A percentile compares a stretch with the other conserved stretches of the same genome.
Evolutionary conservation across 1,140 invertebrate species (phyloP).

Genomic region (Nebria ingens): DNA sequence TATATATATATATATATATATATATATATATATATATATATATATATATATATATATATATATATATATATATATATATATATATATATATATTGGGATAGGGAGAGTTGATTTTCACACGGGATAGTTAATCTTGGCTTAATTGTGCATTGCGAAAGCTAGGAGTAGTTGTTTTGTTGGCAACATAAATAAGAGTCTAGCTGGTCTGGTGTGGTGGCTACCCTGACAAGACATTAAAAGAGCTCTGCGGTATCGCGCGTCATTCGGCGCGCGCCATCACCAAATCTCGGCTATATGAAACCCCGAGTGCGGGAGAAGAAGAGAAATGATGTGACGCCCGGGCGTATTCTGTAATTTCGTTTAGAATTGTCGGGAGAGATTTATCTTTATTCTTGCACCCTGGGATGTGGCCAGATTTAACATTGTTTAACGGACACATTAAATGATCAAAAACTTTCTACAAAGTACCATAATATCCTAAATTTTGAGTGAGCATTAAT

Average conservation of each 20-base stretch:
- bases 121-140: not conserved
- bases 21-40: too few species aligned
- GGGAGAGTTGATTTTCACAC: too few species aligned
- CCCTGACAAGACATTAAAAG: constrained; percentile 9
- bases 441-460: too few species aligned
- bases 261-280: not conserved
- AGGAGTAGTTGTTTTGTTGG: not conserved
- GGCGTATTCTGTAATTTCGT: constrained; percentile 4
- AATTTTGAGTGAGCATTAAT: too few species aligned
- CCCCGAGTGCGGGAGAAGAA: not conserved
- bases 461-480: too few species aligned
- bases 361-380: not conserved
- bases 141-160: not conserved
- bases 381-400: not conserved
- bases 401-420: not conserved
- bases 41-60: too few species aligned
- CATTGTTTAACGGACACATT: constrained; percentile 1
- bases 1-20: too few species aligned
- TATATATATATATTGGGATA: too few species aligned
- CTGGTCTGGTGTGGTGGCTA: too few species aligned
- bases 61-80: too few species aligned
- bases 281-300: not conserved
- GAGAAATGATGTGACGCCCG: not conserved
- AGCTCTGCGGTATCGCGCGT: not conserved
- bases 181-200: constrained; percentile 1